Conservation (phyloP, 2,888 invertebrate species). For the Xanthostigma xanthostigma region DNA sequence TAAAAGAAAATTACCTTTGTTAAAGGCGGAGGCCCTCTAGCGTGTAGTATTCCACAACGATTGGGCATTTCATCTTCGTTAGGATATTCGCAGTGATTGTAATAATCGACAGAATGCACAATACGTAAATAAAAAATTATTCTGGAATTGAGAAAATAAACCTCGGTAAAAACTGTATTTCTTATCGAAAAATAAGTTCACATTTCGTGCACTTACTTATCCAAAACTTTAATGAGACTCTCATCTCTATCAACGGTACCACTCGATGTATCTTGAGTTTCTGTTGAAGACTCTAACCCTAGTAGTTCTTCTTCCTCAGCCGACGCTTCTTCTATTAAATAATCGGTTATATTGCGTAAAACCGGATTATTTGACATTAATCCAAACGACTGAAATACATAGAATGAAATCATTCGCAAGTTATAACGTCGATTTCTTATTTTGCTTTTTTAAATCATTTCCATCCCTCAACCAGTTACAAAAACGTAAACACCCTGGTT, state of each 20-base stretch:
- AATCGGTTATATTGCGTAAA: slow-evolving; percentile 92
- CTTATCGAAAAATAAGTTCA: slow-evolving; percentile 2
- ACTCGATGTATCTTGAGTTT: slow-evolving; percentile 30
- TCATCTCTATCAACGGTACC: slow-evolving; percentile 56
- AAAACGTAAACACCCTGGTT: no score
- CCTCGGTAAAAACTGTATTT: not conserved
- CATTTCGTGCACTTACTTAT: slow-evolving; percentile 21
- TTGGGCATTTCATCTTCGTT: slow-evolving; percentile 99
- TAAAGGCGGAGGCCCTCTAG: slow-evolving; percentile 74
- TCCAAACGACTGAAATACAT: slow-evolving; percentile 42
- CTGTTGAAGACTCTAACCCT: slow-evolving; percentile 42
- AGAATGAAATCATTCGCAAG: not conserved
- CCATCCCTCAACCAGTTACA: no score
- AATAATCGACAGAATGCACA: slow-evolving; percentile 97
- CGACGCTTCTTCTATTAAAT: slow-evolving; percentile 93
- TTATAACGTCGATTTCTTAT: no score
- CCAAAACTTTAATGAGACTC: slow-evolving; percentile 51
- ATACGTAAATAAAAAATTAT: slow-evolving; percentile 86
- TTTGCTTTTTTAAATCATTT: no score
- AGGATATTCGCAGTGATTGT: slow-evolving; percentile 97
- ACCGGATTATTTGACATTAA: slow-evolving; percentile 82
- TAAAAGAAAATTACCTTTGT: slow-evolving; percentile 43
- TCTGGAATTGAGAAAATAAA: slow-evolving; percentile 23
- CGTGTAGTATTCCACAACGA: slow-evolving; percentile 95
- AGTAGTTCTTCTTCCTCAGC: slow-evolving; percentile 94